phyloP scores from a whole-genome alignment of 1,140 invertebrate genomes.

The Tetranychus urticae region DNA sequence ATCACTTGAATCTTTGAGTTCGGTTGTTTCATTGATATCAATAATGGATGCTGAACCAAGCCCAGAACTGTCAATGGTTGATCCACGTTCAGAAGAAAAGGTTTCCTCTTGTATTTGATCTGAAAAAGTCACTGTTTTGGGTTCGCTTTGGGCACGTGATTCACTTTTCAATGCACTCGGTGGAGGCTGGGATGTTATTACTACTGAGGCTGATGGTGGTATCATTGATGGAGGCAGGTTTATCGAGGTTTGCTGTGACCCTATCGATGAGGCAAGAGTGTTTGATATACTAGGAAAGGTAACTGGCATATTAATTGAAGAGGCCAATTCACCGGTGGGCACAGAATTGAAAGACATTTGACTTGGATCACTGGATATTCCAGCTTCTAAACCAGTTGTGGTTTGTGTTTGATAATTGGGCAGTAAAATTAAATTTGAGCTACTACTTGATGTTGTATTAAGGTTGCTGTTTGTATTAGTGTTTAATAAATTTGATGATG shows the following conservation, averaged over 20 bases:
- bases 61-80: background rate
- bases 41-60: background rate
- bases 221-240: no score
- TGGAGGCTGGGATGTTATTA: background rate
- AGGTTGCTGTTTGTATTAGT: background rate
- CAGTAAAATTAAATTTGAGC: no score
- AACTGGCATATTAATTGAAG: no score
- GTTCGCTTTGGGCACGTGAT: constrained; percentile 1
- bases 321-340: background rate
- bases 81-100: background rate
- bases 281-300: no score
- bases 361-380: no score
- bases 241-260: background rate
- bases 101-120: constrained; percentile 7
- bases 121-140: constrained; percentile 9
- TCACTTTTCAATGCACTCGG: constrained; percentile 3
- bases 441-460: background rate
- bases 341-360: background rate
- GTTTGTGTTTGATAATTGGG: background rate
- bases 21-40: background rate
- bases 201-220: background rate
- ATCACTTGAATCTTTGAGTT: background rate
- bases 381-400: no score
- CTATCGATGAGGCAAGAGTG: background rate
- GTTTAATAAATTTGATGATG: background rate